Percentiles rank a stretch among this genome's conserved stretches.
These are phyloP conservation scores for Delichon dasypus DNA, from an alignment of 2,797 vertebrate genomes.

Conservation along the genomic window DNA sequence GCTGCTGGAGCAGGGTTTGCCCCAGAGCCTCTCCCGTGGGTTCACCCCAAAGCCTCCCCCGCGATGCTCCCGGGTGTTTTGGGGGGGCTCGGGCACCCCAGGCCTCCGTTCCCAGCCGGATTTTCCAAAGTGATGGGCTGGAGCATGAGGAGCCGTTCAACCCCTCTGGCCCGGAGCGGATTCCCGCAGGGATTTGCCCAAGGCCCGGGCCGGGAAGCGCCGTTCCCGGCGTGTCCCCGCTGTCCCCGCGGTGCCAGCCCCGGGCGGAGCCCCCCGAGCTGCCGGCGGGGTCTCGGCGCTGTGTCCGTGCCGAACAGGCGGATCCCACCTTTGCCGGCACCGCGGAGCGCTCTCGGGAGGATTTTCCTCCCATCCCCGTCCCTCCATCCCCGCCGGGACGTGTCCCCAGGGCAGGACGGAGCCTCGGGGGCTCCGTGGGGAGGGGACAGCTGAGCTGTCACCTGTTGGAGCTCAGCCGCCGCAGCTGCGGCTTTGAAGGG, in stretches of 20 bases:
- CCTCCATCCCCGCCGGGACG: neutral
- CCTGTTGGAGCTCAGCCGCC: constrained; percentile 64
- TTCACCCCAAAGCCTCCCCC: neutral
- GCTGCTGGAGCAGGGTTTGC: neutral
- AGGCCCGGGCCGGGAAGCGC: neutral
- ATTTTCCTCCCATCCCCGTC: neutral
- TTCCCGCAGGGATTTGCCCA: neutral
- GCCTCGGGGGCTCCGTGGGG: neutral
- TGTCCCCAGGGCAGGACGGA: neutral
- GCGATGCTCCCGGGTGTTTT: neutral
- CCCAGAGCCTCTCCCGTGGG: neutral
- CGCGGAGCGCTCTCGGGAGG: neutral
- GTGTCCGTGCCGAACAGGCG: neutral
- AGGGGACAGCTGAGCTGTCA: constrained; percentile 62
- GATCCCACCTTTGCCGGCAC: neutral
- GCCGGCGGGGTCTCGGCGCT: neutral
- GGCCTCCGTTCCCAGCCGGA: neutral
- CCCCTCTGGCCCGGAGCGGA: fast-evolving
- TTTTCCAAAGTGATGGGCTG: neutral
- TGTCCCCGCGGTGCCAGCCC: neutral
- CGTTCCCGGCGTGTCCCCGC: neutral
- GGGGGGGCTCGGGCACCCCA: neutral
- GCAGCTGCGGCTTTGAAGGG: constrained; percentile 66
- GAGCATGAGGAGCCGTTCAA: fast-evolving
- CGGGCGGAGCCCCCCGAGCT: neutral